These are phyloP conservation scores for Odontophorus gujanensis DNA, from an alignment of 2,113 vertebrate genomes.

Conservation along the genomic window DNA sequence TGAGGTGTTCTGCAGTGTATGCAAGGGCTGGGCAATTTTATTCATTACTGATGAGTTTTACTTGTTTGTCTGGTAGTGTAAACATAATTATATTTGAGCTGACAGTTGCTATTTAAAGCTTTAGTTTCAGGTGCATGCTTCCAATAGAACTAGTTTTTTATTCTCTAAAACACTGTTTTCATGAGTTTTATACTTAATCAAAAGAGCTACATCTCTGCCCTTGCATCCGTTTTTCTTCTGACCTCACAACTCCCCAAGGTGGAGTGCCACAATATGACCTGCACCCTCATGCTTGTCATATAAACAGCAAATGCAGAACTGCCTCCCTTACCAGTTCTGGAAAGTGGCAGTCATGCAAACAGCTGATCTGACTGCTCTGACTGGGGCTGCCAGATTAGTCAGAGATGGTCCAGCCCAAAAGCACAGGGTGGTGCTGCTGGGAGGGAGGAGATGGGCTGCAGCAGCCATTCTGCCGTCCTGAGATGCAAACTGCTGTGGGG, in stretches of 20 bases:
- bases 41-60: background rate
- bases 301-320: background rate
- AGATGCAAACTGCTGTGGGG: background rate
- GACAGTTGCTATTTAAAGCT: background rate
- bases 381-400: background rate
- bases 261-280: background rate
- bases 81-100: background rate
- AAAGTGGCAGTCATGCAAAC: background rate
- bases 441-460: too few relatives aligned
- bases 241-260: background rate
- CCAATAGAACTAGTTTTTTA: background rate
- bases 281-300: background rate
- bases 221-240: conserved; percentile 20
- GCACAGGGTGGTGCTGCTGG: background rate
- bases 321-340: background rate
- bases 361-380: background rate
- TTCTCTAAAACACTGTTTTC: background rate
- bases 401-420: background rate
- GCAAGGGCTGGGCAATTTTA: background rate
- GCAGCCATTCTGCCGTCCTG: background rate
- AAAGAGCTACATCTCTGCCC: background rate
- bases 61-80: background rate
- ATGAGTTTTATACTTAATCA: background rate
- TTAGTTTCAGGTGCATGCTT: background rate
- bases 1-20: background rate